These are phyloP conservation scores for Sisyra nigra DNA, from an alignment of 2,888 invertebrate genomes.

Conservation along the genomic window DNA sequence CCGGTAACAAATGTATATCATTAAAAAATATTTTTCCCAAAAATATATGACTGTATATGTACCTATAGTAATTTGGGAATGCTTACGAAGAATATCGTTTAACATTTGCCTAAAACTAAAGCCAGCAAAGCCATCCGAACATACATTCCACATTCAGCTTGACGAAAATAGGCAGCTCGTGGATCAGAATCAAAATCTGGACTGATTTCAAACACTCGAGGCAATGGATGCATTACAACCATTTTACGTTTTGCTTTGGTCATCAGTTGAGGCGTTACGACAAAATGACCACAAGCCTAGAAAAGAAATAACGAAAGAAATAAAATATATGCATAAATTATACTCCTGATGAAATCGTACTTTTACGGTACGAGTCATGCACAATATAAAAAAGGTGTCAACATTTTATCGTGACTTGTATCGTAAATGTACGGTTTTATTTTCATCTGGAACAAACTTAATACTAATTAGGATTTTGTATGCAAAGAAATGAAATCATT, in stretches of 20 bases:
- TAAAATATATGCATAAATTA: background rate
- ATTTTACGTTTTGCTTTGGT: slow-evolving; percentile 83
- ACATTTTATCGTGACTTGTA: no score
- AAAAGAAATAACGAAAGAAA: slow-evolving; percentile 16
- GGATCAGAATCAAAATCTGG: slow-evolving; percentile 91
- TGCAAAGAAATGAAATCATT: background rate
- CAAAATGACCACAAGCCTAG: slow-evolving; percentile 71
- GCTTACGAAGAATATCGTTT: no score
- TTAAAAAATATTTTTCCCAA: no score
- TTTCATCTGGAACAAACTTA: no score
- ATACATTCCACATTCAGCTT: slow-evolving; percentile 96
- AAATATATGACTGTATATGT: no score
- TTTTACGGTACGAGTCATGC: no score
- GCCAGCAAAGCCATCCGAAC: slow-evolving; percentile 95
- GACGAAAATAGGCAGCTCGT: slow-evolving; percentile 94
- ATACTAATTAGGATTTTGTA: background rate
- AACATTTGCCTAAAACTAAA: slow-evolving; percentile 58
- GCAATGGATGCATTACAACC: slow-evolving; percentile 95
- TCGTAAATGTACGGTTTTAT: no score
- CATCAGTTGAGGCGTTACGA: slow-evolving; percentile 92
- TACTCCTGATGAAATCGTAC: no score
- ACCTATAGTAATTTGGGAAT: no score
- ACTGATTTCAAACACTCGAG: slow-evolving; percentile 88
- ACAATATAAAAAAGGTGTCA: no score
- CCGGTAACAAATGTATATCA: no score